Conservation (phyloP, 2,797 vertebrate species). For the Acropternis orthonyx region DNA sequence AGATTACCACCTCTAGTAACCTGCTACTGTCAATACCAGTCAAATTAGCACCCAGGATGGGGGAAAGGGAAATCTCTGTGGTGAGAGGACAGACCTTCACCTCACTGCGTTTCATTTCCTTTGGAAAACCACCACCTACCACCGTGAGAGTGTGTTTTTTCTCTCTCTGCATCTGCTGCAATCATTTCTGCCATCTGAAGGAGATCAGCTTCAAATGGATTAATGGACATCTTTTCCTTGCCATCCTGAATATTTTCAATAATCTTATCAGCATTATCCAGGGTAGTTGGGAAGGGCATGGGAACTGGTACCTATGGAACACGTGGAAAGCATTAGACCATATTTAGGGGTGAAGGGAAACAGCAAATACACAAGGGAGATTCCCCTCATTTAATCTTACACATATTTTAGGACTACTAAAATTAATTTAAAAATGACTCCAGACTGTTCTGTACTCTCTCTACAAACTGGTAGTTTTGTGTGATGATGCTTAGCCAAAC, state of each 20-base stretch:
- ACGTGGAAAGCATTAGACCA: background rate
- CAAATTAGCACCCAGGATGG: background rate
- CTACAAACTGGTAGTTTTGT: background rate
- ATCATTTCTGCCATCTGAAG: slow-evolving; percentile 98
- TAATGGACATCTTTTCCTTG: slow-evolving; percentile 88
- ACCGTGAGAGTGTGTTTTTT: slow-evolving; percentile 79
- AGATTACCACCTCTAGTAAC: background rate
- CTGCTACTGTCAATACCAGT: background rate
- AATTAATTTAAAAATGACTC: background rate
- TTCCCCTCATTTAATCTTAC: background rate
- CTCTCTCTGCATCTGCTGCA: slow-evolving; percentile 87
- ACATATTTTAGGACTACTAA: background rate
- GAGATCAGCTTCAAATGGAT: slow-evolving; percentile 92
- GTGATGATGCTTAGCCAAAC: background rate
- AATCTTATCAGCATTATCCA: slow-evolving; percentile 85
- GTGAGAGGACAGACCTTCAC: background rate
- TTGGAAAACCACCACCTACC: slow-evolving; percentile 71
- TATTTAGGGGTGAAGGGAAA: background rate
- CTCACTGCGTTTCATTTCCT: background rate
- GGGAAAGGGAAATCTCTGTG: background rate
- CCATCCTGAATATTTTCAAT: slow-evolving; percentile 89
- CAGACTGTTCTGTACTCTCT: background rate
- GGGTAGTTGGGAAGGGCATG: slow-evolving; percentile 88
- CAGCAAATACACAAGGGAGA: background rate
- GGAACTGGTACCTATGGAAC: slow-evolving; percentile 89